phyloP scores from a whole-genome alignment of 2,113 vertebrate species.

The Sander vitreus region DNA sequence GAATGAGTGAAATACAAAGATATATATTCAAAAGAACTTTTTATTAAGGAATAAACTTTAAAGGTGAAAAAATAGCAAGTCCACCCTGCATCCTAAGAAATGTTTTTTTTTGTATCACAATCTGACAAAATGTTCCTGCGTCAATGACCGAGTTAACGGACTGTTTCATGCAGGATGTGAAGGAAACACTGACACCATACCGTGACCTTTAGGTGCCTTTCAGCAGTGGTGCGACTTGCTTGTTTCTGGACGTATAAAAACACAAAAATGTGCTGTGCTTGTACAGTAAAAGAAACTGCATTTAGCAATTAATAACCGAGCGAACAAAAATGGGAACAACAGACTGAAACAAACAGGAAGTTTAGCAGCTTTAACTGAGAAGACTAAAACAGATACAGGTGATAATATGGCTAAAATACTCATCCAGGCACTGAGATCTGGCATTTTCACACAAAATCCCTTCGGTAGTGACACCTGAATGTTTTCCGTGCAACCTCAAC shows the following conservation, averaged over 20 bases:
- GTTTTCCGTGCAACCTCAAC: constrained; percentile 42
- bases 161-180: constrained; percentile 23
- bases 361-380: constrained; percentile 4
- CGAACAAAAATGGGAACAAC: neutral
- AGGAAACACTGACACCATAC: constrained; percentile 23
- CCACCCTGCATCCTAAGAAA: constrained; percentile 20
- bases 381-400: neutral
- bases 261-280: neutral
- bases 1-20: constrained; percentile 84
- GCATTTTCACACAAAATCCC: constrained; percentile 27
- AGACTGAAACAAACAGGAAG: neutral
- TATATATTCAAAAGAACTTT: constrained; percentile 87
- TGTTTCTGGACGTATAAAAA: neutral
- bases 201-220: constrained; percentile 37
- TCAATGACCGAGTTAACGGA: neutral
- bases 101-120: neutral
- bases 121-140: neutral
- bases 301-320: neutral
- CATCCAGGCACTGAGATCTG: neutral
- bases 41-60: constrained; percentile 54
- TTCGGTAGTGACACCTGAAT: constrained; percentile 67
- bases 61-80: constrained; percentile 42
- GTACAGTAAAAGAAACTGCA: neutral
- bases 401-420: neutral
- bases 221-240: constrained; percentile 22